These are phyloP conservation scores for Carposina sasakii DNA, from an alignment of 1,140 invertebrate species.

Conservation along the genomic window DNA sequence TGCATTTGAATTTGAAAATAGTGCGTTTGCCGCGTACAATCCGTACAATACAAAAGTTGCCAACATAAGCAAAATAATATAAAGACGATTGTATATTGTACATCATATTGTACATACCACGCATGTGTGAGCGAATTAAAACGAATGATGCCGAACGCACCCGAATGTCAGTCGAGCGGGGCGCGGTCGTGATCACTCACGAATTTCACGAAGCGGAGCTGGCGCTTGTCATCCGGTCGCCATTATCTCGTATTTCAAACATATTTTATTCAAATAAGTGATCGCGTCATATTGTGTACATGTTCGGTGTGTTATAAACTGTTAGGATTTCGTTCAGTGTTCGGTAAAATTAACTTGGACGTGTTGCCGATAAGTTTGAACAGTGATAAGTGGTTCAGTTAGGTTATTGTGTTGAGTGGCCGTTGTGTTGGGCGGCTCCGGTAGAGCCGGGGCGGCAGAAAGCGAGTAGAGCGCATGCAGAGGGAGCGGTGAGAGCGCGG, in stretches of 20 bases:
- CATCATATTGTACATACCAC: too few relatives aligned
- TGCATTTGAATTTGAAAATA: too few relatives aligned
- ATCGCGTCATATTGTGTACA: slow-evolving; percentile 55
- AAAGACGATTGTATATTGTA: too few relatives aligned
- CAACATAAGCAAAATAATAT: too few relatives aligned
- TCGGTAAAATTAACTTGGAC: too few relatives aligned
- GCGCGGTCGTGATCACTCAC: slow-evolving; percentile 71
- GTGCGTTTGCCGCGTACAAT: too few relatives aligned
- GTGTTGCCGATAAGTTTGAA: slow-evolving; percentile 25
- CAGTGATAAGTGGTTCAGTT: slow-evolving; percentile 59
- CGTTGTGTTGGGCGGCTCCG: slow-evolving; percentile 63
- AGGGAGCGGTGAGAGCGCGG: slow-evolving; percentile 68
- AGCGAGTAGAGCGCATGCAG: slow-evolving; percentile 63
- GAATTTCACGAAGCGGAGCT: slow-evolving; percentile 67
- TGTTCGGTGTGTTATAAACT: slow-evolving; percentile 49
- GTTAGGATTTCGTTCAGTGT: too few relatives aligned
- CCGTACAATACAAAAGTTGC: too few relatives aligned
- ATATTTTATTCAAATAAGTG: slow-evolving; percentile 67
- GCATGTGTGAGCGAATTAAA: slow-evolving; percentile 69
- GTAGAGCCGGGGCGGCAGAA: slow-evolving; percentile 57
- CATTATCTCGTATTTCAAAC: slow-evolving; percentile 64
- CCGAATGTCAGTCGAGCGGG: slow-evolving; percentile 71
- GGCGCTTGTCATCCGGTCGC: slow-evolving; percentile 70
- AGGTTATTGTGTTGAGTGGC: slow-evolving; percentile 66
- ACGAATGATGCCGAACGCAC: slow-evolving; percentile 55